Evolutionary conservation across 2,797 vertebrate genomes (phyloP), one percentile per base, ranked within the genome.

Genomic region (Molothrus aeneus): DNA sequence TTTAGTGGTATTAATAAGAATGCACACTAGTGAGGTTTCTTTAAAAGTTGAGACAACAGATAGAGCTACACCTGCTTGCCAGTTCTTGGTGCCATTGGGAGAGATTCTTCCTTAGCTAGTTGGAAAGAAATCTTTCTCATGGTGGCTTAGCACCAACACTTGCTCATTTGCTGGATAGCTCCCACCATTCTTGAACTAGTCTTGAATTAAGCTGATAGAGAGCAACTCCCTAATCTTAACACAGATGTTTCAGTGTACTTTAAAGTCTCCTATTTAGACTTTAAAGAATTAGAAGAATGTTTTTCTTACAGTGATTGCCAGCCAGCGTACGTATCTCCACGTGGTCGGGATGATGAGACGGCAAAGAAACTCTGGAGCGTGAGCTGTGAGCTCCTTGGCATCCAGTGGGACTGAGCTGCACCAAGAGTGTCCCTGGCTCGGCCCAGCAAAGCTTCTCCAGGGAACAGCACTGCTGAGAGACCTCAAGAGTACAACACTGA

Each of bases 311-410:
- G 99, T 50, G 99, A 99, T 36, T 99, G 99, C 92, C 86, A 95
- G 42, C 98, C 98, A 57, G 98, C 99, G 19, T 98, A 98, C 0
- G 97, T 99, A 9, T 99, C 99, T 77, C 97, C 98, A 17, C 98
- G 98, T 93, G 99, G 98, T 50, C 97, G 98, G 57, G 99, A 98
- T 26, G 98, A 98, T 42, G 98, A 98, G 26, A 98, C 98, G 0
- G 98, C 99, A 29, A 98, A 97, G 92, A 98, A 98, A 88, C 98
- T 99, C 50, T 99, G 99, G 99, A 98, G 97, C 0, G 96, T 98
- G 95, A 99, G 99, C 98, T 99, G 99, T 48, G 98, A 99, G 90
- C 98, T 98, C n/a, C 98, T 99, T 1, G 98, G 98, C 31, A 98
- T 99, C 81, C 98, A 98, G 91, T 98, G 98, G 98, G 98, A 99